Evolutionary conservation across 2,888 invertebrate genomes (phyloP).

Genomic region (Griposia aprilina): DNA sequence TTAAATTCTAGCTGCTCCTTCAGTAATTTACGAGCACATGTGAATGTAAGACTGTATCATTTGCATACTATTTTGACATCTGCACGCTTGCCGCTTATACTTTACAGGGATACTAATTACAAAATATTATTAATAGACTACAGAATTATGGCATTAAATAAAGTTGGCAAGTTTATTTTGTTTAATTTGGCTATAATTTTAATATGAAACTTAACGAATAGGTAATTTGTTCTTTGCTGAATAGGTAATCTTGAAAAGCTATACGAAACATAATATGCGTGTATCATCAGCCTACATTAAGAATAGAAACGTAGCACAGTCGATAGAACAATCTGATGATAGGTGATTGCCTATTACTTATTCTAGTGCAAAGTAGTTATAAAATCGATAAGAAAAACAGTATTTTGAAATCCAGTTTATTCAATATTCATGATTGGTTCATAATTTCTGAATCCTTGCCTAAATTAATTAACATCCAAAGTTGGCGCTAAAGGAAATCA

Average conservation of each 20-base stretch:
- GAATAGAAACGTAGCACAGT: not conserved
- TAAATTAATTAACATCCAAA: slow-evolving; percentile 29
- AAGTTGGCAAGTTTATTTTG: too few species aligned
- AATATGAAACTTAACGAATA: not conserved
- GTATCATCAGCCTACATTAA: not conserved
- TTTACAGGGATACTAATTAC: slow-evolving; percentile 6
- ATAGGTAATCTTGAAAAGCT: not conserved
- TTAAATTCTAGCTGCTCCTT: not conserved
- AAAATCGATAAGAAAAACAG: not conserved
- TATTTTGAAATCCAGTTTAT: not conserved
- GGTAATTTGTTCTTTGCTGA: not conserved
- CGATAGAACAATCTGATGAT: not conserved
- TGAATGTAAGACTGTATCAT: not conserved
- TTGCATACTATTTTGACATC: slow-evolving; percentile 36
- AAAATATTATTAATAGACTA: slow-evolving; percentile 4
- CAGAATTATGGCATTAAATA: not conserved
- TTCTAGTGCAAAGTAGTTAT: not conserved
- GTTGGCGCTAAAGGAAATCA: slow-evolving; percentile 7
- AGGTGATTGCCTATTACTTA: not conserved
- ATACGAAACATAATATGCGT: not conserved
- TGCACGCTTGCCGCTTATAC: slow-evolving; percentile 8
- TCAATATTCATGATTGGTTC: slow-evolving; percentile 26
- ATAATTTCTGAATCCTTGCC: slow-evolving; percentile 10
- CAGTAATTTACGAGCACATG: not conserved
- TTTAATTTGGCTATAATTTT: slow-evolving; percentile 8